Conservation (phyloP, 2,888 invertebrate genomes). For the Eupithecia abbreviata region DNA sequence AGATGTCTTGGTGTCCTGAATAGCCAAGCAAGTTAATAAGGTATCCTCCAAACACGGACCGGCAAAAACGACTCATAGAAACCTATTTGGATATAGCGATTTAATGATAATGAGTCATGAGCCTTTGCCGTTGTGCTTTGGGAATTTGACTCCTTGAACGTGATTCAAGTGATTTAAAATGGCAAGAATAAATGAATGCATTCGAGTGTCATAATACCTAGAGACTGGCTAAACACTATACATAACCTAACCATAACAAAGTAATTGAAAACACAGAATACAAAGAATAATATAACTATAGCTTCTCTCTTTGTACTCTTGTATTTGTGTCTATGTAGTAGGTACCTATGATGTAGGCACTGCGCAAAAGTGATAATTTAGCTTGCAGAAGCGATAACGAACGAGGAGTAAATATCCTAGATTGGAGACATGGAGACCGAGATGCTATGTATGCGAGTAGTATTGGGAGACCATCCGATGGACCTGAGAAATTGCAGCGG, state of each 20-base stretch:
- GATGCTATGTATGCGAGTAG: background rate
- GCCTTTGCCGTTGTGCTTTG: background rate
- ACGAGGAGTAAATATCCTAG: background rate
- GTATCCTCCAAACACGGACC: slow-evolving; percentile 36
- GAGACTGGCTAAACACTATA: too few species aligned
- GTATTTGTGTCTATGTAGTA: too few species aligned
- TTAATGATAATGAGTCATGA: slow-evolving; percentile 13
- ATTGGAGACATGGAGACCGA: background rate
- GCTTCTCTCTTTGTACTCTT: too few species aligned
- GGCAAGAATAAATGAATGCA: background rate
- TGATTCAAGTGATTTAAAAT: background rate
- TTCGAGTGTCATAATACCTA: background rate
- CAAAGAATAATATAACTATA: too few species aligned
- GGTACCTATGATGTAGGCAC: too few species aligned
- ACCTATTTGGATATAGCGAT: slow-evolving; percentile 9
- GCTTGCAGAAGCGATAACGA: background rate
- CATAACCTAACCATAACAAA: too few species aligned
- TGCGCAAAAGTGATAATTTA: background rate
- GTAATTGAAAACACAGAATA: too few species aligned
- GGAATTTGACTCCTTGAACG: background rate
- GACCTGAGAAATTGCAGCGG: background rate
- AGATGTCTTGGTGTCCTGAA: slow-evolving; percentile 40
- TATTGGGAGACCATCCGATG: background rate
- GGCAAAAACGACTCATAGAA: slow-evolving; percentile 30
- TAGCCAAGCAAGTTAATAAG: slow-evolving; percentile 36